Conservation (phyloP, 2,113 vertebrate species). For the Passer domesticus region DNA sequence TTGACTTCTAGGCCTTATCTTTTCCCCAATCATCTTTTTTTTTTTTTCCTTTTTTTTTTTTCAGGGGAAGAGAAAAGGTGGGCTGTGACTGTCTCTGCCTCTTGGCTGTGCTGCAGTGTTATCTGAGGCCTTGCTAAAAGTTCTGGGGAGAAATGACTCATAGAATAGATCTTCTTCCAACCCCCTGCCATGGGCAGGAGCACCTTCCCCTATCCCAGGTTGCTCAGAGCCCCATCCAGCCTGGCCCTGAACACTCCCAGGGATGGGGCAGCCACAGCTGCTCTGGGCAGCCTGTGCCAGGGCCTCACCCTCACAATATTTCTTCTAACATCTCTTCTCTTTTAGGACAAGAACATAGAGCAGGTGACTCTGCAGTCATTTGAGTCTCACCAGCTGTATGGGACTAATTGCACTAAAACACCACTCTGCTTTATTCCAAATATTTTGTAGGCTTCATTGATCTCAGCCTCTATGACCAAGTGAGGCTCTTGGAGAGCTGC, state of each 20-base stretch:
- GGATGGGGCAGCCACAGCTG: accelerated
- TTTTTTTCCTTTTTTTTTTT: not conserved
- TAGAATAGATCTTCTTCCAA: not conserved
- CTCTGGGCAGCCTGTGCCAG: not conserved
- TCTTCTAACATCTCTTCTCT: not conserved
- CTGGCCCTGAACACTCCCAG: not conserved
- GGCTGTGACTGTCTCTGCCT: not conserved
- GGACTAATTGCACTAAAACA: not conserved
- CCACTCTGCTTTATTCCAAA: not conserved
- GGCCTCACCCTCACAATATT: not conserved
- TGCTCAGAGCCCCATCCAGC: not conserved
- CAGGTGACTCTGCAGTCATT: not conserved
- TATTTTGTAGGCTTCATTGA: constrained; percentile 83
- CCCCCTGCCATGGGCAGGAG: not conserved
- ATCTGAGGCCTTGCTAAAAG: not conserved
- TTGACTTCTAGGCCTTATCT: not conserved
- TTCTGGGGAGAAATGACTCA: not conserved
- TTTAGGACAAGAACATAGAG: not conserved
- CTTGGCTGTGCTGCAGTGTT: not conserved
- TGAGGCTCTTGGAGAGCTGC: constrained; percentile 93
- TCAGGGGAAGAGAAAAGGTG: not conserved
- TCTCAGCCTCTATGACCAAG: constrained; percentile 89
- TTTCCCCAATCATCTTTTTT: not conserved
- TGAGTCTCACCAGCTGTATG: not conserved
- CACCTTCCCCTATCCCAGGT: accelerated